Percentiles rank a stretch among this genome's conserved stretches.
Conservation (phyloP, 2,888 invertebrate genomes). For the Callyntrura guangdongensis region DNA sequence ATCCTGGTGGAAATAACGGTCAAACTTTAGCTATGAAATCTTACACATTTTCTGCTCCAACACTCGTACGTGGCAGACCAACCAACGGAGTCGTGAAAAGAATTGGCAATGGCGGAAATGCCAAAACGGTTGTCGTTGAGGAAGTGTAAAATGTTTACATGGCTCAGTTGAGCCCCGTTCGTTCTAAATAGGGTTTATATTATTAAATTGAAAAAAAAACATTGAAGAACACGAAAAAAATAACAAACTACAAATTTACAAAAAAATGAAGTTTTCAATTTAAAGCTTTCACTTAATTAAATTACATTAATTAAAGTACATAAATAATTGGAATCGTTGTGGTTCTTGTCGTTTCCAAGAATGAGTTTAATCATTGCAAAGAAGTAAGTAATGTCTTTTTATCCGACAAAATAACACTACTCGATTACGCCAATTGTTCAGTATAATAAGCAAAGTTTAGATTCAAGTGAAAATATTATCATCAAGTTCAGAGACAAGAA, state of each 20-base stretch:
- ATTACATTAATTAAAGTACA: slow-evolving; percentile 70
- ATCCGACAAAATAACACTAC: slow-evolving; percentile 80
- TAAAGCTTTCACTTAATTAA: slow-evolving; percentile 79
- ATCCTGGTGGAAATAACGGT: slow-evolving; percentile 79
- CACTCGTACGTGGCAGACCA: slow-evolving; percentile 75
- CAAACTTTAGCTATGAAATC: slow-evolving; percentile 79
- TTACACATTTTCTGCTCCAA: slow-evolving; percentile 74
- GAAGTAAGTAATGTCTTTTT: slow-evolving; percentile 78
- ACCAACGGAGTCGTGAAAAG: slow-evolving; percentile 76
- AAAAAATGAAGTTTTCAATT: slow-evolving; percentile 65
- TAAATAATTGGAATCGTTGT: slow-evolving; percentile 75
- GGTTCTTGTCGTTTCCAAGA: slow-evolving; percentile 80
- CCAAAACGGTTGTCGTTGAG: slow-evolving; percentile 77
- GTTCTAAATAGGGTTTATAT: slow-evolving; percentile 69
- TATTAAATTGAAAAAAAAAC: slow-evolving; percentile 67
- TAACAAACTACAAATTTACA: slow-evolving; percentile 73
- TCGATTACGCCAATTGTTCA: slow-evolving; percentile 74
- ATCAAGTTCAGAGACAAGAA: slow-evolving; percentile 75
- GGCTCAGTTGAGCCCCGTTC: slow-evolving; percentile 75
- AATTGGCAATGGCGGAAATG: slow-evolving; percentile 78
- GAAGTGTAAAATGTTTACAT: slow-evolving; percentile 76
- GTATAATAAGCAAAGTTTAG: slow-evolving; percentile 40
- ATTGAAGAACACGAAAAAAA: slow-evolving; percentile 58
- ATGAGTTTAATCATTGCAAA: slow-evolving; percentile 80
- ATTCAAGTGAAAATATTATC: slow-evolving; percentile 59